Conservation (phyloP, 2,797 vertebrate genomes). For the Trachops cirrhosus region DNA sequence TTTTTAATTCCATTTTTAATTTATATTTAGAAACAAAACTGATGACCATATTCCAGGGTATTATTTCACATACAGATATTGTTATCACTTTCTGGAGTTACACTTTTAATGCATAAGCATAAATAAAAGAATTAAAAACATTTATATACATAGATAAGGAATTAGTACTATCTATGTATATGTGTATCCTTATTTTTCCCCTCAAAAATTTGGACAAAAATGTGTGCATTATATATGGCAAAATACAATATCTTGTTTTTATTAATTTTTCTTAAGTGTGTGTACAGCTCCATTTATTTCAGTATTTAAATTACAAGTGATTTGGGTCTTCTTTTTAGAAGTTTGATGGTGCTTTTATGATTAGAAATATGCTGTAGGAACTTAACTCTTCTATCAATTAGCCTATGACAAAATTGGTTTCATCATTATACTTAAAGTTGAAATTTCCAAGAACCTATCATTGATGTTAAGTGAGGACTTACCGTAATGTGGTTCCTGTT, state of each 20-base stretch:
- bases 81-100: no score
- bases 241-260: background rate
- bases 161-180: no score
- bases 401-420: background rate
- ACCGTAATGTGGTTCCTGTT: background rate
- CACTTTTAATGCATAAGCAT: no score
- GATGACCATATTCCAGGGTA: no score
- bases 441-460: background rate
- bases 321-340: background rate
- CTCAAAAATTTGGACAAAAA: no score
- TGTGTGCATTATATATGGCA: no score
- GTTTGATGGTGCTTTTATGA: background rate
- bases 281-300: background rate
- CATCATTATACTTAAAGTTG: background rate
- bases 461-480: background rate
- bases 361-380: background rate
- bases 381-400: background rate
- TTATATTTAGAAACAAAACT: no score
- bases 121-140: no score
- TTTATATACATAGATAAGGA: no score
- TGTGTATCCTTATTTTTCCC: no score
- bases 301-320: background rate
- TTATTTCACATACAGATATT: no score
- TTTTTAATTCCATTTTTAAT: no score
- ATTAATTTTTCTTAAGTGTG: background rate